Evolutionary conservation across 1,140 invertebrate species (phyloP).

Genomic region (Drosophila burlai): DNA sequence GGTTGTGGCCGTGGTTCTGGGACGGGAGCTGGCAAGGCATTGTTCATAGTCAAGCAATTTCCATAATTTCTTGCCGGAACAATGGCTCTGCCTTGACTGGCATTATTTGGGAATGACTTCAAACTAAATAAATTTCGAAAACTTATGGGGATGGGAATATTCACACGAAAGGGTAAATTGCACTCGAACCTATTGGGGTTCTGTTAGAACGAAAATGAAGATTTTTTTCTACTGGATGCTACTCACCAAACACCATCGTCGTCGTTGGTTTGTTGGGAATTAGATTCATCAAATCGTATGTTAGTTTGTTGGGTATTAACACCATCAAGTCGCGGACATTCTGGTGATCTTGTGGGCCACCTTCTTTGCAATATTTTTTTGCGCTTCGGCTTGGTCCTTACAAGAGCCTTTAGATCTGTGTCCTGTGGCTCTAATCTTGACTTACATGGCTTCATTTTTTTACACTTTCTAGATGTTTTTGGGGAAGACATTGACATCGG

Average conservation of each 20-base stretch:
- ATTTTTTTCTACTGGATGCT: accelerated
- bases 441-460: background rate
- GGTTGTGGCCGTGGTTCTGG: background rate
- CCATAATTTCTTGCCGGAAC: background rate
- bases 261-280: background rate
- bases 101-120: background rate
- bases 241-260: conserved; percentile 40
- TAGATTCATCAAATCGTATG: background rate
- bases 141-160: conserved; percentile 40
- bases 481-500: no score
- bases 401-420: conserved; percentile 8
- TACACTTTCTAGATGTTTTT: background rate
- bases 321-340: no score
- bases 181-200: conserved; percentile 51
- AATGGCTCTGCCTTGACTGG: background rate
- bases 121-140: conserved; percentile 15
- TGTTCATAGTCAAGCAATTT: conserved; percentile 7
- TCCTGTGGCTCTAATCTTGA: background rate
- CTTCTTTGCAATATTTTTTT: background rate
- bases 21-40: background rate
- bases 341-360: background rate
- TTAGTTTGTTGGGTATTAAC: no score
- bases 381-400: conserved; percentile 15
- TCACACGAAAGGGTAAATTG: conserved; percentile 60
- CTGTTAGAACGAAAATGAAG: background rate